Base-by-base conservation (phyloP, 1,140 invertebrate species). In the Drosophila carrolli region DNA sequence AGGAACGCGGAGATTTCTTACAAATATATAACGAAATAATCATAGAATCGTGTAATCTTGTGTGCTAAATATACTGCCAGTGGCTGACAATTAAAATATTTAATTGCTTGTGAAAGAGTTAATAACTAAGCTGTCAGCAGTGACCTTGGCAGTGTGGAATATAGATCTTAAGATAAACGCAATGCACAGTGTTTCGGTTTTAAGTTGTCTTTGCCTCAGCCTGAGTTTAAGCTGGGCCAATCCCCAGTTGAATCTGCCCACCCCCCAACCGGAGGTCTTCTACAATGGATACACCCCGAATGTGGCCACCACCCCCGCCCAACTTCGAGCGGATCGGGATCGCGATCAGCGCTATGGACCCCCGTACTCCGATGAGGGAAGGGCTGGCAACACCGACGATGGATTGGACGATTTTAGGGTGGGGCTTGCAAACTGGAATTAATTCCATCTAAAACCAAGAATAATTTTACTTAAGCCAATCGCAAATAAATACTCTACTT, bases 181-280 rank as follows among this genome's bases (percentile, higher is more conserved):
- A 67, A 71, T 72, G 84, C 50, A 70, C 40, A 57, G 50, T 60
- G 57, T 70, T 47, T 68, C 70, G 65, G 37, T 74, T 23, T 44
- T 75, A 50, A 38, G 66, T 37, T 72, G 65, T 29, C 51, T 71
- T 40, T 57, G 38, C n/a, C 47, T 78, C 3, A 48, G 40, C 27
- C 56, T 66, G 9, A 44, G 50, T 44, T 44, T 75, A 7, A 48
- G 56, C 37, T 47, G 23, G 23, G 84, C 73, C 27, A 58, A 55
- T 55, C 93, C 94, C 1, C 94, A 94, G 71, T 81, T 94, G 40
- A 93, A 94, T 77, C 76, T 94, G 40, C 93, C 94, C 6, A 94
- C 93, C 4, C 84, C 88, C 5, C 76, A 77, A 10, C 88, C 91
- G 0, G 82, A 92, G 35, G 60, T 91, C 19, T 80, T 55, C 51